phyloP scores from a whole-genome alignment of 2,113 vertebrate species.

The Sprattus sprattus region DNA sequence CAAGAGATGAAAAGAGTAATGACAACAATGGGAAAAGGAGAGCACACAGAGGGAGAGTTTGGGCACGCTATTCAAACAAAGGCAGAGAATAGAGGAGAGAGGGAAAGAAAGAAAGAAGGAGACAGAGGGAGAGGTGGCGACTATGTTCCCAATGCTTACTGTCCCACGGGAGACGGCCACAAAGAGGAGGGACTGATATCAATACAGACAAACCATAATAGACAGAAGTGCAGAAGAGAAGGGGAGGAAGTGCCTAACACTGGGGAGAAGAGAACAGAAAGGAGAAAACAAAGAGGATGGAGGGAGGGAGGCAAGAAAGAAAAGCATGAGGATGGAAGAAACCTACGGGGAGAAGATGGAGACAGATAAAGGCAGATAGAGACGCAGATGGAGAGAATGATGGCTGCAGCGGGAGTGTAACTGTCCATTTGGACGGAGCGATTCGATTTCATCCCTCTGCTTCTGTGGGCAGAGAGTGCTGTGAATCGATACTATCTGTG shows the following conservation, averaged over 20 bases:
- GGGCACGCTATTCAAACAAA: conserved; percentile 19
- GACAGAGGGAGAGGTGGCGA: conserved; percentile 4
- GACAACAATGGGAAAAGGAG: conserved; percentile 17
- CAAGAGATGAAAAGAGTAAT: conserved; percentile 32
- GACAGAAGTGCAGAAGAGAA: conserved; percentile 22
- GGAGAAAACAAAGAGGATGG: conserved; percentile 25
- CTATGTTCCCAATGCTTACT: conserved; percentile 31
- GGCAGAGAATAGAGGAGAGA: conserved; percentile 17
- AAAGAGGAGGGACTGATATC: conserved; percentile 44
- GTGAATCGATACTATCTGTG: conserved; percentile 16
- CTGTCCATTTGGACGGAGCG: conserved; percentile 27
- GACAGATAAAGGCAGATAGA: conserved; percentile 45
- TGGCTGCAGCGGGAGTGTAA: conserved; percentile 1
- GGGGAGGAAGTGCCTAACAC: conserved; percentile 39
- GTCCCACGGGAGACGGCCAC: conserved; percentile 28
- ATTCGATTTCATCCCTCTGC: conserved; percentile 19
- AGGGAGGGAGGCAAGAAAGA: conserved; percentile 17
- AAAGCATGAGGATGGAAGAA: conserved; percentile 25
- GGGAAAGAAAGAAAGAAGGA: background rate
- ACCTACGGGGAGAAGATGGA: conserved; percentile 33
- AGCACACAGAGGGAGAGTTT: background rate
- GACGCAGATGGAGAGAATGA: conserved; percentile 41
- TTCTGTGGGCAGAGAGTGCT: background rate
- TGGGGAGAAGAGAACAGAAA: conserved; percentile 22
- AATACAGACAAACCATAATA: conserved; percentile 39